A percentile compares a stretch with the other conserved stretches of the same genome.
phyloP scores from a whole-genome alignment of 2,113 vertebrate species.

The Nibea albiflora region DNA sequence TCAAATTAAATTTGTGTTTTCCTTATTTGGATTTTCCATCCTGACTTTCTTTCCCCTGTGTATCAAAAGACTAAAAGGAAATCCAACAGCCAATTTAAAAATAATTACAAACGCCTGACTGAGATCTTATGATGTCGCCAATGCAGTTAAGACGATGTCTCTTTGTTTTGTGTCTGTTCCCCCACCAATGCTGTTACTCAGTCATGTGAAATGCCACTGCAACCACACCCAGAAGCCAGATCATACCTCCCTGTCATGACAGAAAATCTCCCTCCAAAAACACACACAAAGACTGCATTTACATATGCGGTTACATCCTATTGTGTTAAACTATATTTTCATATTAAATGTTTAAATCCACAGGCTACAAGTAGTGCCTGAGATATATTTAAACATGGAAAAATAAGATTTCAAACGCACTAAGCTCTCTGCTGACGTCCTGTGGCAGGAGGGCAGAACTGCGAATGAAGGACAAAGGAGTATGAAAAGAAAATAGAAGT shows the following conservation, averaged over 20 bases:
- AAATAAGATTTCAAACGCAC: not conserved
- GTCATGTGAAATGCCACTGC: conserved; percentile 62
- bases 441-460: conserved; percentile 17
- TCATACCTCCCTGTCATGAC: not conserved
- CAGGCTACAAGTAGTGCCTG: not conserved
- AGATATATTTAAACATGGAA: not conserved
- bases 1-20: not conserved
- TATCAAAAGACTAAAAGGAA: not conserved
- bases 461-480: conserved; percentile 4
- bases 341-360: not conserved
- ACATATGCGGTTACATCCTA: not conserved
- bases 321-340: not conserved
- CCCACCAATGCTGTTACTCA: conserved; percentile 33
- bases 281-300: not conserved
- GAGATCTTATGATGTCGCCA: conserved; percentile 30
- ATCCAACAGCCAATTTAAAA: conserved; percentile 1
- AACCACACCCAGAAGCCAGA: conserved; percentile 51
- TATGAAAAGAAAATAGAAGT: conserved; percentile 85
- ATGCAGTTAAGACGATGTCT: not conserved
- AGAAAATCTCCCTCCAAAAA: not conserved
- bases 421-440: conserved; percentile 26
- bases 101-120: conserved; percentile 34
- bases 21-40: not conserved
- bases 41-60: not conserved
- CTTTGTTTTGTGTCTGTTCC: conserved; percentile 14